Evolutionary conservation across 2,113 vertebrate genomes (phyloP).

Genomic region (Apteryx owenii): DNA sequence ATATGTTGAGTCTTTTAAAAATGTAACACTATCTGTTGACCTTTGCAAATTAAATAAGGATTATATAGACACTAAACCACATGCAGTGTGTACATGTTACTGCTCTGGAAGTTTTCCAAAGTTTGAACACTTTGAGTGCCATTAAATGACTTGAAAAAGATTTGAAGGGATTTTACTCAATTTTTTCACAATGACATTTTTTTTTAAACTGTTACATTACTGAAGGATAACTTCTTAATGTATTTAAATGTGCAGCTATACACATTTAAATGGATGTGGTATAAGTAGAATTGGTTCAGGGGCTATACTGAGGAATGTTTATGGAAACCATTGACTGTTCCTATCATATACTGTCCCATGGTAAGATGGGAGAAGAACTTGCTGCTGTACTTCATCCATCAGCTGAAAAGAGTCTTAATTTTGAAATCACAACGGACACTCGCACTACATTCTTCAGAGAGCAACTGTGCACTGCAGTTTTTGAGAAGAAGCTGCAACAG

Average conservation of each 20-base stretch:
- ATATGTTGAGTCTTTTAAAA: background rate
- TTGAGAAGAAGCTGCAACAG: background rate
- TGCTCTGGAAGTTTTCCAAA: constrained; percentile 31
- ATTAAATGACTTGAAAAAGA: background rate
- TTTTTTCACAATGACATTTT: background rate
- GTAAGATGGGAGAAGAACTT: background rate
- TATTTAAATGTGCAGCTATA: background rate
- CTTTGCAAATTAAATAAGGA: constrained; percentile 25
- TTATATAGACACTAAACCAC: background rate
- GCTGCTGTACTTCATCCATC: background rate
- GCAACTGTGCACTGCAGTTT: background rate
- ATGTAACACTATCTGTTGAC: background rate
- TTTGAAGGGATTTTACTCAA: background rate
- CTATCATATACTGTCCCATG: background rate
- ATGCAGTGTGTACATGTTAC: background rate
- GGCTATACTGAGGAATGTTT: background rate
- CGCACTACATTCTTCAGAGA: background rate
- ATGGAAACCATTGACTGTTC: background rate
- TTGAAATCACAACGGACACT: background rate
- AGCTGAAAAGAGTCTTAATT: background rate
- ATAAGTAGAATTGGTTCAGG: background rate
- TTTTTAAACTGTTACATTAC: background rate
- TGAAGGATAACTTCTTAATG: background rate
- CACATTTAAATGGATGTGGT: background rate
- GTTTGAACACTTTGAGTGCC: background rate